Evolutionary conservation across 2,113 vertebrate species (phyloP).

Genomic region (Elachura formosa): DNA sequence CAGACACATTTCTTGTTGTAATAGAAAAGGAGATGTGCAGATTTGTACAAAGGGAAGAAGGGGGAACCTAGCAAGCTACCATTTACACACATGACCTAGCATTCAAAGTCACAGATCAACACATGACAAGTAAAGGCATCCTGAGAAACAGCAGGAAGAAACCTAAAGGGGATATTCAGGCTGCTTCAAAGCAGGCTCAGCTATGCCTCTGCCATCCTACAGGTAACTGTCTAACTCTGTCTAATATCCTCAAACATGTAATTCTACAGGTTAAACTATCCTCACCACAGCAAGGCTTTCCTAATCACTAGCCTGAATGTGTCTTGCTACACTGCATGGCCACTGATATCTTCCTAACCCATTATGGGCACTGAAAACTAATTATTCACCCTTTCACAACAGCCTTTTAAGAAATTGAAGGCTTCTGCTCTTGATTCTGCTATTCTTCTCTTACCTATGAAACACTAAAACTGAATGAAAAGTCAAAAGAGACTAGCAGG

Average conservation of each 20-base stretch:
- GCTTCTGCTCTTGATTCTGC: background rate
- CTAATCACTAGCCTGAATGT: background rate
- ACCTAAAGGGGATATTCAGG: background rate
- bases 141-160: background rate
- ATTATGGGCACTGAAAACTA: background rate
- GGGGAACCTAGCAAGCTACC: background rate
- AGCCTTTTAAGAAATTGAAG: background rate
- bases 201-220: background rate
- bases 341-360: background rate
- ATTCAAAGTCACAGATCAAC: slow-evolving; percentile 2
- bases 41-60: background rate
- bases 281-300: background rate
- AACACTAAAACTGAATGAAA: background rate
- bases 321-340: background rate
- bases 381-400: background rate
- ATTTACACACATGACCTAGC: background rate
- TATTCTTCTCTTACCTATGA: background rate
- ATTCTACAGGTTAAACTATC: background rate
- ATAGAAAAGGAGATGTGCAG: background rate
- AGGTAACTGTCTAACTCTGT: background rate
- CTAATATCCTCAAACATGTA: background rate
- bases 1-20: background rate
- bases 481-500: background rate
- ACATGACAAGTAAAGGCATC: background rate
- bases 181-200: background rate